Conservation (phyloP, 2,797 vertebrate genomes). For the Hypotaenidia okinawae region DNA sequence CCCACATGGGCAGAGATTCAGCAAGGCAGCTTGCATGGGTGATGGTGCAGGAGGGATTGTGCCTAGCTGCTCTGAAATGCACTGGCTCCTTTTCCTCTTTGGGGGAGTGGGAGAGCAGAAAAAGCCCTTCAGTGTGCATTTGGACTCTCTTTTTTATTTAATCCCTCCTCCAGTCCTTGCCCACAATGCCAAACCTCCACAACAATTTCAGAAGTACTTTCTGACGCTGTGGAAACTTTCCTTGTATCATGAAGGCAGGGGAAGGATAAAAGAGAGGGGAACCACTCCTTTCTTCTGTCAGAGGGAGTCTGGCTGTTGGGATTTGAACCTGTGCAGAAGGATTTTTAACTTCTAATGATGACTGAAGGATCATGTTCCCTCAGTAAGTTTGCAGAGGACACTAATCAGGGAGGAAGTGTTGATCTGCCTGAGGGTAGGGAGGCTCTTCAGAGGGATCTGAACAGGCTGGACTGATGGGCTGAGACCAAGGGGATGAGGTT, state of each 20-base stretch:
- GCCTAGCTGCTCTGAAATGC: neutral
- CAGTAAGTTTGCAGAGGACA: too few species aligned
- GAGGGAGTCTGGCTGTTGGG: neutral
- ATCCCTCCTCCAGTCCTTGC: neutral
- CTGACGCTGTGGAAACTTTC: neutral
- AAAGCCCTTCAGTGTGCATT: neutral
- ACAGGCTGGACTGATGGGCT: too few species aligned
- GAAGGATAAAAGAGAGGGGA: neutral
- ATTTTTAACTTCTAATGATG: neutral
- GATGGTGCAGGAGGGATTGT: neutral
- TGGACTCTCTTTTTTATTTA: neutral
- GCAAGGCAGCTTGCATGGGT: neutral
- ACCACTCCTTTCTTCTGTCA: neutral
- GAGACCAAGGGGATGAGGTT: too few species aligned
- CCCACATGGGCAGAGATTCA: neutral
- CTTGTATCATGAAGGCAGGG: neutral
- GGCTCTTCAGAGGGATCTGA: too few species aligned
- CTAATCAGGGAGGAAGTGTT: too few species aligned
- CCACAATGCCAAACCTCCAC: neutral
- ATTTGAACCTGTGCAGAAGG: neutral
- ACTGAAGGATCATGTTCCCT: neutral
- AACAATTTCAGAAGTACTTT: neutral
- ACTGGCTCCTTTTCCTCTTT: neutral
- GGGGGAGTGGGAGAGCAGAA: neutral
- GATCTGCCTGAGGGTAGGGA: too few species aligned